These are phyloP conservation scores for Hassar affinis DNA, from an alignment of 2,113 vertebrate species.

Conservation along the genomic window DNA sequence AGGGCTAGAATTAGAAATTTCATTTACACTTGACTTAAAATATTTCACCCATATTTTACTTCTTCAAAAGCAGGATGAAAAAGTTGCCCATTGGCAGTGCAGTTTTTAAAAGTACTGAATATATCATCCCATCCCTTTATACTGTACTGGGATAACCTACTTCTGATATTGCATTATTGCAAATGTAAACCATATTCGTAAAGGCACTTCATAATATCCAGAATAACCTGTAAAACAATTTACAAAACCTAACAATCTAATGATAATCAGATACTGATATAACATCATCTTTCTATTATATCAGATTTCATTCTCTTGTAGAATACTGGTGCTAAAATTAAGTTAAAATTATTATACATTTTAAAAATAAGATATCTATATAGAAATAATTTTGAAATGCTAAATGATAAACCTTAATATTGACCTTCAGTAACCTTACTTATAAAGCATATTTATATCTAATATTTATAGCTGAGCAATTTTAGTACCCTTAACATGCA, in stretches of 20 bases:
- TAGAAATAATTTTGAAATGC: background rate
- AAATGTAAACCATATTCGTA: background rate
- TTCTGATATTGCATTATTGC: background rate
- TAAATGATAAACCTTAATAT: background rate
- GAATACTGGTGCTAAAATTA: background rate
- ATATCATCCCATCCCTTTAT: background rate
- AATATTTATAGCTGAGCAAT: background rate
- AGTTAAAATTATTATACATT: background rate
- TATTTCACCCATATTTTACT: background rate
- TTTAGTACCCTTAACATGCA: background rate
- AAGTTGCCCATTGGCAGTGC: too few relatives aligned
- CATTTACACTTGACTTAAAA: background rate
- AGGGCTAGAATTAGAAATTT: background rate
- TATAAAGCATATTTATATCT: background rate
- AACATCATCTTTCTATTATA: background rate
- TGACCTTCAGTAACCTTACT: background rate
- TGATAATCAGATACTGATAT: background rate
- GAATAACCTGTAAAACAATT: background rate
- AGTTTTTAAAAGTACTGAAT: background rate
- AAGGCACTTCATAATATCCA: background rate
- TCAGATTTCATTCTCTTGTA: background rate
- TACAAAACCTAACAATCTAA: background rate
- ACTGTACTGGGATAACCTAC: background rate
- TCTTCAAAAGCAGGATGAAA: background rate
- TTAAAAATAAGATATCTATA: background rate